Conservation (phyloP, 2,888 invertebrate species). For the Chloroclystis v-ata region DNA sequence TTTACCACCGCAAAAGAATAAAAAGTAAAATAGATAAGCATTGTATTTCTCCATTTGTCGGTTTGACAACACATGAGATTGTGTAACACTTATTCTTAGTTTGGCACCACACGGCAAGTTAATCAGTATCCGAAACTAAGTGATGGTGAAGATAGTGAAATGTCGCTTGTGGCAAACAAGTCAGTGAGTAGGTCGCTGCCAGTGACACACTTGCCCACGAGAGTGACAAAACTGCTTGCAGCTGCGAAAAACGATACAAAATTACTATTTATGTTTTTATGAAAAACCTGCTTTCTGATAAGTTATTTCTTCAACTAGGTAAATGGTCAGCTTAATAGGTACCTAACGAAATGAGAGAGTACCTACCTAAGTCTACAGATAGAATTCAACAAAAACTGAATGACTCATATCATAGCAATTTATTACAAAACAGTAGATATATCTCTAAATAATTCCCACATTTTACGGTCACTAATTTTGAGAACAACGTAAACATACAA, state of each 20-base stretch:
- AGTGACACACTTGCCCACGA: constrained; percentile 62
- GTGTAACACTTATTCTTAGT: no score
- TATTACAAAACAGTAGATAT: neutral
- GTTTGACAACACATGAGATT: no score
- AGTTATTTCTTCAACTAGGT: constrained; percentile 16
- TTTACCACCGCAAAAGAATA: no score
- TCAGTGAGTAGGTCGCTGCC: constrained; percentile 60
- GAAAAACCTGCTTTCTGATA: constrained; percentile 21
- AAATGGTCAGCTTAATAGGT: constrained; percentile 8
- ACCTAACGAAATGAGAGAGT: no score
- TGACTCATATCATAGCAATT: neutral
- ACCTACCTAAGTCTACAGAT: no score
- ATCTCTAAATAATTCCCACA: neutral
- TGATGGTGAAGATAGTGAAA: constrained; percentile 57
- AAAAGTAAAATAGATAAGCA: no score
- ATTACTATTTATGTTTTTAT: constrained; percentile 29
- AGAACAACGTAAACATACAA: neutral
- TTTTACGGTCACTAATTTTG: neutral
- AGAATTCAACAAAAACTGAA: no score
- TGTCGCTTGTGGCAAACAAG: constrained; percentile 47
- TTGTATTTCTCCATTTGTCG: no score
- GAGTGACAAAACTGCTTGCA: constrained; percentile 54
- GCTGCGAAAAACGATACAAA: constrained; percentile 44
- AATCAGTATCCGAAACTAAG: constrained; percentile 33
- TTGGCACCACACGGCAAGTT: no score